Conservation (phyloP, 2,888 invertebrate genomes). For the Sylvicola fuscatus region DNA sequence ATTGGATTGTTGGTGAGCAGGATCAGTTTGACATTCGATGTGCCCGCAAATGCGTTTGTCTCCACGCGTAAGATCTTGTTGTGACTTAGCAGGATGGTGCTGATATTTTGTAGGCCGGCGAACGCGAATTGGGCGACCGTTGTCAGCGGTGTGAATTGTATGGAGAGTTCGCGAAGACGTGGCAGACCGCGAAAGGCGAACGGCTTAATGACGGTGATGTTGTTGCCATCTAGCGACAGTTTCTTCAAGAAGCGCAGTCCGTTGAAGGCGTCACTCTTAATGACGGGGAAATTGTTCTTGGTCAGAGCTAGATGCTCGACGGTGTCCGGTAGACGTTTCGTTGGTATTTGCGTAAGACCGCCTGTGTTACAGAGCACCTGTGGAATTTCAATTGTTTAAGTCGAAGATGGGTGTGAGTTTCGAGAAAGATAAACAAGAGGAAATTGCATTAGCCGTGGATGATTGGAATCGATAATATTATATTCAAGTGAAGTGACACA, state of each 20-base stretch:
- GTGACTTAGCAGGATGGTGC: slow-evolving; percentile 44
- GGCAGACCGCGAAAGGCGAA: slow-evolving; percentile 72
- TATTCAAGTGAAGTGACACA: too few relatives aligned
- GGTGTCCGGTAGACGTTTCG: slow-evolving; percentile 47
- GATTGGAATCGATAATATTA: too few relatives aligned
- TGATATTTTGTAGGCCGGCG: slow-evolving; percentile 62
- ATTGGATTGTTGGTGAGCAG: slow-evolving; percentile 70
- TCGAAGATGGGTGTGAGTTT: too few relatives aligned
- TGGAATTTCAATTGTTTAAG: slow-evolving; percentile 10
- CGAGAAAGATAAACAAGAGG: too few relatives aligned
- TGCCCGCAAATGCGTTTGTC: slow-evolving; percentile 70
- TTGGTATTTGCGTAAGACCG: slow-evolving; percentile 57
- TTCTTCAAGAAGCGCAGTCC: slow-evolving; percentile 63
- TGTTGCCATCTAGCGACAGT: slow-evolving; percentile 70
- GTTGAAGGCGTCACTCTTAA: slow-evolving; percentile 64
- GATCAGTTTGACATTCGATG: slow-evolving; percentile 62
- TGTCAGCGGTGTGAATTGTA: slow-evolving; percentile 67
- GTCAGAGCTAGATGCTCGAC: slow-evolving; percentile 73
- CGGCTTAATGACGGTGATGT: slow-evolving; percentile 60
- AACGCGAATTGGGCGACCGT: slow-evolving; percentile 69
- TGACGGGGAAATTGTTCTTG: slow-evolving; percentile 62
- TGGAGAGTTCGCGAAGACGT: slow-evolving; percentile 55
- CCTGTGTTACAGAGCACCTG: slow-evolving; percentile 82
- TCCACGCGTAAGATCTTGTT: slow-evolving; percentile 50
- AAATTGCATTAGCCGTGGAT: too few relatives aligned